Base-by-base conservation (phyloP, 2,113 vertebrate genomes). In the Montifringilla adamsi region DNA sequence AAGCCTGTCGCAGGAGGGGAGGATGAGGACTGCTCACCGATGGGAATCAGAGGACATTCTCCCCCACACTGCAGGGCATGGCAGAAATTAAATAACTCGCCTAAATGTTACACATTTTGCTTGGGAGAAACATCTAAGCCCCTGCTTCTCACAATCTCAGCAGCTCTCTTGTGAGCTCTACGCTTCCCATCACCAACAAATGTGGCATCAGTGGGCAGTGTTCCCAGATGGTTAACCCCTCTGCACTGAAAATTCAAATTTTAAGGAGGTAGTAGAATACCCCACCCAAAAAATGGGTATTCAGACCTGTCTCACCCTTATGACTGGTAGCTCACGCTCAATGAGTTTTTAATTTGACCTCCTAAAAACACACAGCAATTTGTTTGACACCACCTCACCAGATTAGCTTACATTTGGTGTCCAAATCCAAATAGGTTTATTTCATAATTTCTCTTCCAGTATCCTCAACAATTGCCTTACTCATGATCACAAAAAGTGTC, bases 1-100 rank as follows among this genome's bases (percentile, higher is more conserved):
- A 98, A 97, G 97, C 52, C 95, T 79, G 91, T 83, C 72, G 1
- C 84, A 97, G 94, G 53, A 72, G 96, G 84, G 92, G 88, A 44
- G 49, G 92, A 66, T 56, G 95, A 90, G 95, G 91, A 70, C 58
- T 60, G 90, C 79, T 68, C 17, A 6, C 76, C 13, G 6, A 59
- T 3, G 89, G 91, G 81, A 84, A 93, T 77, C 87, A 14, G 91
- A 95, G 78, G 96, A 96, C 96, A 73, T 52, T 64, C 69, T 62
- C 90, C 90, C 67, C 53, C 41, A 16, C 64, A 24, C 28, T 11
- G 50, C 91, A 84, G 92, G 90, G 64, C 84, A 35, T 1, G 4
- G 69, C 49, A 27, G 56, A 28, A 56, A 80, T 44, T 31, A 94
- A 96, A 94, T 85, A 91, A 97, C 94, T 88, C 66, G 23, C 77